These are phyloP conservation scores for Plebejus melissa DNA, from an alignment of 2,888 invertebrate genomes.

Conservation along the genomic window DNA sequence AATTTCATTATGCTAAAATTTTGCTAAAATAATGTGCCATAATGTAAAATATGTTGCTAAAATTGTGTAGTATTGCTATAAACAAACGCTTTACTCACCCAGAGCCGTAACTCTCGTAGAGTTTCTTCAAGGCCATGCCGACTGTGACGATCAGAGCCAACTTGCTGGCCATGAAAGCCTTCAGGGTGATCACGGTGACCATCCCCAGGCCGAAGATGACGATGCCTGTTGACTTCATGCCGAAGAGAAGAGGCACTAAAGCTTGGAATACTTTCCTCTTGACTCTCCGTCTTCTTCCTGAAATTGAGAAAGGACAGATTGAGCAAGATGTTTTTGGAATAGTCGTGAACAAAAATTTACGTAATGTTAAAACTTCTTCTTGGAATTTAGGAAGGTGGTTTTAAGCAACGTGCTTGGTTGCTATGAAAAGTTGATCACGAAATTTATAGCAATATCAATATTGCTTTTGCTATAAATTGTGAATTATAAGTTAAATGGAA, in stretches of 20 bases:
- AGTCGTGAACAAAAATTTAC: too few species aligned
- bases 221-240: constrained; percentile 83
- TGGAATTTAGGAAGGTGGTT: too few species aligned
- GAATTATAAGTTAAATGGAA: too few species aligned
- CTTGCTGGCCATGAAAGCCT: constrained; percentile 84
- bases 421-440: too few species aligned
- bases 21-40: neutral
- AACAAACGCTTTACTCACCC: constrained; percentile 52
- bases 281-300: constrained; percentile 74
- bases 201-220: constrained; percentile 80
- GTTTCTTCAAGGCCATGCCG: constrained; percentile 79
- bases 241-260: constrained; percentile 82
- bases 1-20: neutral
- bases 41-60: neutral
- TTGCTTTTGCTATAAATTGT: too few species aligned
- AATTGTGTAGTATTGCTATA: neutral
- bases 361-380: too few species aligned
- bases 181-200: constrained; percentile 81
- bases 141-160: constrained; percentile 82
- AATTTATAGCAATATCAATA: too few species aligned
- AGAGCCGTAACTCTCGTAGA: constrained; percentile 78
- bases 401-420: too few species aligned
- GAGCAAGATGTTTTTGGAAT: neutral
- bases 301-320: constrained; percentile 34
- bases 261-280: constrained; percentile 77